Conservation (phyloP, 2,888 invertebrate species). For the Nineta flava region DNA sequence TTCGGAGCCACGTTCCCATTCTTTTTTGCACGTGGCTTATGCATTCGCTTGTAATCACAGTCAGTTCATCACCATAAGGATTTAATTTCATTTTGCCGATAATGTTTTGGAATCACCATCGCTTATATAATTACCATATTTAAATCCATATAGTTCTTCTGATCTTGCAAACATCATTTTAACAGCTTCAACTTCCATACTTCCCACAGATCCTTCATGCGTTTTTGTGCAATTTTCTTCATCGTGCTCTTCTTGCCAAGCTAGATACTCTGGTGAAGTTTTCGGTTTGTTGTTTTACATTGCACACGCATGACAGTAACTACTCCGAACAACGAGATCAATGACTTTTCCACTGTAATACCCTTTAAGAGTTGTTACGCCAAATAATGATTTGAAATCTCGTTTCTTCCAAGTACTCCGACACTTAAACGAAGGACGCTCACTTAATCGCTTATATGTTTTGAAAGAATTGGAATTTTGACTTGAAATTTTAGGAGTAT, state of each 20-base stretch:
- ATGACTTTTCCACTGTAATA: constrained; percentile 1
- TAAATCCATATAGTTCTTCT: constrained; percentile 3
- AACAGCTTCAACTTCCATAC: constrained; percentile 2
- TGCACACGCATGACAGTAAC: constrained; percentile 11
- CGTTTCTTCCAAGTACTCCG: not conserved
- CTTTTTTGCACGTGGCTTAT: not conserved
- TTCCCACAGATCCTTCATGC: constrained; percentile 1
- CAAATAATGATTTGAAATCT: not conserved
- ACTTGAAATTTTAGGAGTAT: too few species aligned
- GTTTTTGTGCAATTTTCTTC: constrained; percentile 10
- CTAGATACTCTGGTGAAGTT: constrained; percentile 11
- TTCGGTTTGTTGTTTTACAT: constrained; percentile 10
- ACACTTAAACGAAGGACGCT: too few species aligned
- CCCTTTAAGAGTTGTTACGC: not conserved
- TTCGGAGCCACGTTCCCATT: not conserved
- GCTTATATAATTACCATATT: constrained; percentile 13
- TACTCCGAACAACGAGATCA: constrained; percentile 10
- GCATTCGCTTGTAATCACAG: not conserved
- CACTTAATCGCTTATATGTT: too few species aligned
- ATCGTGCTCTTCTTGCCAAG: constrained; percentile 9
- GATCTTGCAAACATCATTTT: not conserved
- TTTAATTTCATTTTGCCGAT: constrained; percentile 11
- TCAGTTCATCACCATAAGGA: constrained; percentile 11
- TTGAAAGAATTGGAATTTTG: too few species aligned
- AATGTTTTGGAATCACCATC: constrained; percentile 12